Evolutionary conservation across 1,140 invertebrate genomes (phyloP).

Genomic region (Phymorhynchus buccinoides): DNA sequence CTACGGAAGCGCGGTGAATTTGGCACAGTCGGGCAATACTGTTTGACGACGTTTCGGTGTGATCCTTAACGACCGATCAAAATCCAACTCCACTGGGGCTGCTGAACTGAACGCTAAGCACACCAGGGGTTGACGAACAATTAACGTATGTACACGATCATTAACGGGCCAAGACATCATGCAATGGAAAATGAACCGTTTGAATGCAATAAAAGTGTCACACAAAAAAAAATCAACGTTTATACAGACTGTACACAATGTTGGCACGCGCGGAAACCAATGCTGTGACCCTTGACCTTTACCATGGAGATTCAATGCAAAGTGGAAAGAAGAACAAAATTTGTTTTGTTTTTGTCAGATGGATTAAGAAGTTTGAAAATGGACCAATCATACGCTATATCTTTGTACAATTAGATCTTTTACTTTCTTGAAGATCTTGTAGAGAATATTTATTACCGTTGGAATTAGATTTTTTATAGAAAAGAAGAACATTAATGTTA

Average conservation of each 20-base stretch:
- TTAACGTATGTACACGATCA: neutral
- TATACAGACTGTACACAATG: constrained; percentile 36
- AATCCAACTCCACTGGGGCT: neutral
- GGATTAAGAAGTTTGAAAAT: no score
- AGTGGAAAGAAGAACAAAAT: neutral
- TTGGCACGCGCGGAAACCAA: constrained; percentile 31
- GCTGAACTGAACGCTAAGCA: no score
- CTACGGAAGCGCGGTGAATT: neutral
- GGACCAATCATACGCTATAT: no score
- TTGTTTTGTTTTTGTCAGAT: no score
- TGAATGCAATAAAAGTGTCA: neutral
- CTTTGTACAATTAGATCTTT: no score
- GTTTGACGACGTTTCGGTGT: neutral
- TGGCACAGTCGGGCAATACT: constrained; percentile 6
- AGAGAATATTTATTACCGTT: no score
- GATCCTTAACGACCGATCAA: neutral
- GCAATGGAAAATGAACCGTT: neutral
- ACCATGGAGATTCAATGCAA: neutral
- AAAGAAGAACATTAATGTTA: no score
- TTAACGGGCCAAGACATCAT: neutral
- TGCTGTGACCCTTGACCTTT: constrained; percentile 11
- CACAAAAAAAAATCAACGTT: neutral
- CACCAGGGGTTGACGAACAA: neutral
- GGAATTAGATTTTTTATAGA: no score
- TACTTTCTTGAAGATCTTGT: no score